A percentile compares a stretch with the other conserved stretches of the same genome.
Conservation (phyloP, 2,888 invertebrate species). For the Biston betularia region DNA sequence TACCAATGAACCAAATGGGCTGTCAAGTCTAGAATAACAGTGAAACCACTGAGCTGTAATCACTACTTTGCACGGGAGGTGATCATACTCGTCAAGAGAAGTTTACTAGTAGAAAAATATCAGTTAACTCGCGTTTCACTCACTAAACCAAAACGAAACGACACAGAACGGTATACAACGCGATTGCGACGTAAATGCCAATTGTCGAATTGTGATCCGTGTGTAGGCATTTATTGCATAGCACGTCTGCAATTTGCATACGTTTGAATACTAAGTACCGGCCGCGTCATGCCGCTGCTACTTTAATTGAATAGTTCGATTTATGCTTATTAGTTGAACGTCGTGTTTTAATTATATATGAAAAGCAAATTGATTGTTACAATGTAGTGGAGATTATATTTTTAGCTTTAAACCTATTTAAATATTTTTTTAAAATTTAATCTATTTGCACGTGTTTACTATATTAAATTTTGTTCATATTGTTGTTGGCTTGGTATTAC, state of each 20-base stretch:
- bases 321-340: conserved; percentile 73
- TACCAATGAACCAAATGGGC: no score
- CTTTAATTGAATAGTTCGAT: conserved; percentile 84
- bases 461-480: no score
- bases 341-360: conserved; percentile 47
- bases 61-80: no score
- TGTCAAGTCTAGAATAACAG: no score
- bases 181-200: conserved; percentile 80
- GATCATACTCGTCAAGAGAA: no score
- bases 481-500: neutral
- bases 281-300: conserved; percentile 77
- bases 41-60: no score
- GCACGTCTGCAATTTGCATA: conserved; percentile 85
- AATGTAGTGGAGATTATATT: neutral
- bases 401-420: no score
- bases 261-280: conserved; percentile 84
- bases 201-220: conserved; percentile 85
- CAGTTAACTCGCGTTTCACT: neutral
- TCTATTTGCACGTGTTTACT: no score
- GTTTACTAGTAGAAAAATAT: no score
- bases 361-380: conserved; percentile 17
- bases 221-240: conserved; percentile 85
- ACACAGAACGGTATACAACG: conserved; percentile 55
- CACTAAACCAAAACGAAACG: conserved; percentile 19
- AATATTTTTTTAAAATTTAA: no score